A percentile compares a stretch with the other conserved stretches of the same genome.
These are phyloP conservation scores for Poeciliopsis gracilis DNA, from an alignment of 2,797 vertebrate species.

Conservation along the genomic window DNA sequence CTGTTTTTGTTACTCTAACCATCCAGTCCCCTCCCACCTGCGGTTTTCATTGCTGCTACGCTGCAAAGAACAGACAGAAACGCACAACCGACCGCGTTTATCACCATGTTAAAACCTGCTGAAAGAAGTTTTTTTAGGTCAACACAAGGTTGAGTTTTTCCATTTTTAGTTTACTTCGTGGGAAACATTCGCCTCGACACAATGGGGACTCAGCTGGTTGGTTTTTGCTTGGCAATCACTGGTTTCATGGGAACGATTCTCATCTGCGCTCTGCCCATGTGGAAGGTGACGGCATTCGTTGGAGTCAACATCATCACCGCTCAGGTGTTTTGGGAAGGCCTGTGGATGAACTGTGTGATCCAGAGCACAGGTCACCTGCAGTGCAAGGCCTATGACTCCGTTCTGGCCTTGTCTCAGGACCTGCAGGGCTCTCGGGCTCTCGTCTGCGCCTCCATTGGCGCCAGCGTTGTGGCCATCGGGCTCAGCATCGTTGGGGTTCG, in stretches of 20 bases:
- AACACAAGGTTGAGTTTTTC: slow-evolving; percentile 7
- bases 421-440: slow-evolving; percentile 78
- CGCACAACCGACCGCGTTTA: slow-evolving; percentile 19
- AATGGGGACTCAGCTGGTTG: slow-evolving; percentile 75
- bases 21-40: slow-evolving; percentile 63
- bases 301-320: slow-evolving; percentile 78
- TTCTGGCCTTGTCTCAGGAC: slow-evolving; percentile 76
- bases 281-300: slow-evolving; percentile 80
- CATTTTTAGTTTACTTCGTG: not conserved
- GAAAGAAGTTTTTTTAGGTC: slow-evolving; percentile 13
- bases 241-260: slow-evolving; percentile 79
- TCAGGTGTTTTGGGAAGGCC: slow-evolving; percentile 80
- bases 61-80: slow-evolving; percentile 22
- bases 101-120: not conserved
- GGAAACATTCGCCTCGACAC: slow-evolving; percentile 12
- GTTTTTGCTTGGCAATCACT: slow-evolving; percentile 69
- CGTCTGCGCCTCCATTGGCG: slow-evolving; percentile 73
- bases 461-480: slow-evolving; percentile 72
- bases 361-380: slow-evolving; percentile 81
- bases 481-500: slow-evolving; percentile 72
- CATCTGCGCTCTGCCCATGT: slow-evolving; percentile 79
- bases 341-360: slow-evolving; percentile 85
- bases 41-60: slow-evolving; percentile 32
- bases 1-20: slow-evolving; percentile 39
- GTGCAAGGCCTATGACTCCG: slow-evolving; percentile 78